phyloP scores from a whole-genome alignment of 2,888 invertebrate genomes.

The Diogma glabrata region DNA sequence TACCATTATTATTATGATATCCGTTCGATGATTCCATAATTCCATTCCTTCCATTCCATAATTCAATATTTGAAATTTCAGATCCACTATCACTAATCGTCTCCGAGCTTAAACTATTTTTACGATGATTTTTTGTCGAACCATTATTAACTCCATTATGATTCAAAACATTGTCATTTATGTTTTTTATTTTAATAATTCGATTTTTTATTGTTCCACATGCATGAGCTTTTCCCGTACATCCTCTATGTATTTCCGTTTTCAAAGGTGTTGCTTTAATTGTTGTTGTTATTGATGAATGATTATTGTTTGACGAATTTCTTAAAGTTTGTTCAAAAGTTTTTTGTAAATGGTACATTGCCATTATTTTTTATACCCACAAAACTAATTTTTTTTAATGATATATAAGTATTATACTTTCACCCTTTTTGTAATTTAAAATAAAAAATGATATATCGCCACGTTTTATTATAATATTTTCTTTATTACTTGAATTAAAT shows the following conservation, averaged over 20 bases:
- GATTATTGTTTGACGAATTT: slow-evolving; percentile 17
- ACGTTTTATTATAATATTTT: no score
- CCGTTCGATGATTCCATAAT: no score
- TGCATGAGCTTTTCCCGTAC: slow-evolving; percentile 66
- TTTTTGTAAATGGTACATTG: slow-evolving; percentile 32
- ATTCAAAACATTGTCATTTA: slow-evolving; percentile 2
- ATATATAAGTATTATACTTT: no score
- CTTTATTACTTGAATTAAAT: no score
- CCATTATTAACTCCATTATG: no score
- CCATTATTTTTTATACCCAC: no score
- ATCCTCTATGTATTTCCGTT: slow-evolving; percentile 49
- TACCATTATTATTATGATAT: slow-evolving; percentile 8
- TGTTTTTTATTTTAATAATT: slow-evolving; percentile 2
- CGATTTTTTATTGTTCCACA: slow-evolving; percentile 41
- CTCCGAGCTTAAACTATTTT: slow-evolving; percentile 35
- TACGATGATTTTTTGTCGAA: slow-evolving; percentile 24
- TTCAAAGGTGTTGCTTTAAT: slow-evolving; percentile 19
- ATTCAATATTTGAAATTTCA: slow-evolving; percentile 25
- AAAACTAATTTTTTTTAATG: no score
- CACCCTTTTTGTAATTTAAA: no score
- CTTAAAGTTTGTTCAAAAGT: slow-evolving; percentile 35
- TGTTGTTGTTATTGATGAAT: neutral
- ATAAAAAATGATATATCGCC: no score
- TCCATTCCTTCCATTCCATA: neutral
- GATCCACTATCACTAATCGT: slow-evolving; percentile 36